Conservation (phyloP, 2,888 invertebrate species). For the Tipula lateralis region DNA sequence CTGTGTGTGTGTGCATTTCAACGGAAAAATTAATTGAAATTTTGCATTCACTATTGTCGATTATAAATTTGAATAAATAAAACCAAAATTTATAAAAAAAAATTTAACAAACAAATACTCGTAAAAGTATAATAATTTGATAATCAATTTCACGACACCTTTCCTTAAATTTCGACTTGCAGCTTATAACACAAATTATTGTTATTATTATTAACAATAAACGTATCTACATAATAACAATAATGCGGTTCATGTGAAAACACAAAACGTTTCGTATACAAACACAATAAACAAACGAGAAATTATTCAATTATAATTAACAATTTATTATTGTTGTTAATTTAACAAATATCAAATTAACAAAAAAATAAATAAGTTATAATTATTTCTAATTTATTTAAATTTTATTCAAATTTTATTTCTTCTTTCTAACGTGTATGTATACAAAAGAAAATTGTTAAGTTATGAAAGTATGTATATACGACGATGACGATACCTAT, state of each 20-base stretch:
- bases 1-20: too few relatives aligned
- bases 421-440: background rate
- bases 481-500: too few relatives aligned
- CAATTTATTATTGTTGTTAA: conserved; percentile 7
- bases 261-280: background rate
- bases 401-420: background rate
- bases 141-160: conserved; percentile 19
- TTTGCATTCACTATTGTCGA: background rate
- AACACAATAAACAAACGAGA: background rate
- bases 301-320: conserved; percentile 24
- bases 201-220: background rate
- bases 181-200: background rate
- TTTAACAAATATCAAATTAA: background rate
- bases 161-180: background rate
- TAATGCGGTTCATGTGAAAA: background rate
- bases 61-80: background rate
- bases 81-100: background rate
- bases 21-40: background rate
- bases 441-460: background rate
- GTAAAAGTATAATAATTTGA: background rate
- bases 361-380: conserved; percentile 11
- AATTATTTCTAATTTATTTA: conserved; percentile 24
- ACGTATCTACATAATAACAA: too few relatives aligned
- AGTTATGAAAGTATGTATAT: too few relatives aligned
- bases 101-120: background rate